A percentile compares a stretch with the other conserved stretches of the same genome.
These are phyloP conservation scores for Leptoclinus maculatus DNA, from an alignment of 2,797 vertebrate genomes.

Conservation along the genomic window DNA sequence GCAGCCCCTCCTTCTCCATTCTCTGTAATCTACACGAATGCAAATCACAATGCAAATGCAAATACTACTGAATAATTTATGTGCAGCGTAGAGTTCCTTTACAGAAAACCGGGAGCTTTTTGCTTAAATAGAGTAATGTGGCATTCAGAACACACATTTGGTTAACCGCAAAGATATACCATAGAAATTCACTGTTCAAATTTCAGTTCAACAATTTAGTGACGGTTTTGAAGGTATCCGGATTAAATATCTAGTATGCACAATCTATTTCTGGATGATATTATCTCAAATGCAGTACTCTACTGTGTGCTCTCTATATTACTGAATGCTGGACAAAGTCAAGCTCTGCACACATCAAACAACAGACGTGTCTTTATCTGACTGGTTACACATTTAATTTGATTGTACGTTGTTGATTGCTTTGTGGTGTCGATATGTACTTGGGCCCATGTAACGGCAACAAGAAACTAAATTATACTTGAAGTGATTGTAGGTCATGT, in stretches of 20 bases:
- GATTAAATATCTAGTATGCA: constrained; percentile 24
- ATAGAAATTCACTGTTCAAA: constrained; percentile 44
- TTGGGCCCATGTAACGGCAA: constrained; percentile 6
- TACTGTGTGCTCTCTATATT: neutral
- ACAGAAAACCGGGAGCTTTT: constrained; percentile 62
- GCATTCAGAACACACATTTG: constrained; percentile 60
- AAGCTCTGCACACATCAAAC: neutral
- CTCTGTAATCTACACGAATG: constrained; percentile 82
- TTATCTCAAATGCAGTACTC: constrained; percentile 11
- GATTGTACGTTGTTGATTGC: constrained; percentile 8
- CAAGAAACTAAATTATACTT: constrained; percentile 1
- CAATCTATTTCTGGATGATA: constrained; percentile 15
- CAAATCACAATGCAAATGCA: constrained; percentile 84
- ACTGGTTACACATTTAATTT: constrained; percentile 23
- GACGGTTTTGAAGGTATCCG: constrained; percentile 40
- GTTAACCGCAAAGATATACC: constrained; percentile 51
- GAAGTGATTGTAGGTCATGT: constrained; percentile 54
- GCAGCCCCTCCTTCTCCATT: constrained; percentile 71
- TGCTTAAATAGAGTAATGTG: constrained; percentile 73
- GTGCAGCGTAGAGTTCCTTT: constrained; percentile 67
- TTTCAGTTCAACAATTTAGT: constrained; percentile 37
- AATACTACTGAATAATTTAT: constrained; percentile 83
- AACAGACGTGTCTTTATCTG: constrained; percentile 13
- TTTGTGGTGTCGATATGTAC: constrained; percentile 17
- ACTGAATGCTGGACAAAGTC: constrained; percentile 20